Evolutionary conservation across 2,797 vertebrate genomes (phyloP), one percentile per base, ranked within the genome.

Genomic region (Protosalanx chinensis): DNA sequence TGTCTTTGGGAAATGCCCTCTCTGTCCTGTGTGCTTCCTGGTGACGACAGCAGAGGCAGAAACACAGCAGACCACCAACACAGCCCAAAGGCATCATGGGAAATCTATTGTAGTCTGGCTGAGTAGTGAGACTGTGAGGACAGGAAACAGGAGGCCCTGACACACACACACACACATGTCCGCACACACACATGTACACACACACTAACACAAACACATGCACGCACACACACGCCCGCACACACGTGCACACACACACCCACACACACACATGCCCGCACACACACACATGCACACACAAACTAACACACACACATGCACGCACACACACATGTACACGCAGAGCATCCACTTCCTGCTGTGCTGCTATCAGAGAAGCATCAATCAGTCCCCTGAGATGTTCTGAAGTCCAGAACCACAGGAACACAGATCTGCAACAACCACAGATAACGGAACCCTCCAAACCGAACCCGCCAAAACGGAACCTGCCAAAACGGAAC

Each of bases 321-420:
- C 64, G 30, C 53, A 61, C 57, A 61, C 64, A 49, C 35, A 51
- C 68, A 41, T 64, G 30, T 64, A 57, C 61, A 57, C 61, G 63
- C 32, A 78, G 81, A 87, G 79, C 85, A 37, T 76, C 79, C 2
- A 27, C 87, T 85, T 91, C 88, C 88, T 89, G 88, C 88, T 88
- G 86, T 85, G 85, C 82, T 82, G 37, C 83, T 85, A 82, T 80
- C 82, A 80, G 82, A 87, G 79, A 76, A 87, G 82, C 74, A 84
- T 87, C 72, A 2, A 20, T 51, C 51, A 23, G 20, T 20, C 51
- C 53, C 18, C 51, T 0, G 27, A 18, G 12, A 3, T 10, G 20
- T 23, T 15, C 7, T 16, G 37, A n/a, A 15, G 37, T 1, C 23
- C n/a, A 12, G 1, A 37, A 32, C 58, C 23, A 23, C 27, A 61